phyloP scores from a whole-genome alignment of 2,797 vertebrate species.

The Labeo calbasu region DNA sequence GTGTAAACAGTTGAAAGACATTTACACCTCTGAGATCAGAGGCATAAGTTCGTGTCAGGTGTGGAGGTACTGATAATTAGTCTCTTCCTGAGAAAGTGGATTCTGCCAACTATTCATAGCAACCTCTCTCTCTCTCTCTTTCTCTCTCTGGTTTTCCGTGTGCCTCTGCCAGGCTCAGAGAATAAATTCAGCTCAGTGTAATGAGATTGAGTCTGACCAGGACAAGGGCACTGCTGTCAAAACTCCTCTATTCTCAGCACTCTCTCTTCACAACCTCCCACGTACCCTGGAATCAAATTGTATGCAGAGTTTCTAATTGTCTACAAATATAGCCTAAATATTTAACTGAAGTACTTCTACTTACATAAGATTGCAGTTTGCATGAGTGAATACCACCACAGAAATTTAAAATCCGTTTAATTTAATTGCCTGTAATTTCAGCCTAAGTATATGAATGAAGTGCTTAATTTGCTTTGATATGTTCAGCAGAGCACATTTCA shows the following conservation, averaged over 20 bases:
- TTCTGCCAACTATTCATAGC: slow-evolving; percentile 41
- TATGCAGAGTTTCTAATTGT: background rate
- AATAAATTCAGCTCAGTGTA: slow-evolving; percentile 44
- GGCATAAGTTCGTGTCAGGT: slow-evolving; percentile 3
- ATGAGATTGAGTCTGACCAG: slow-evolving; percentile 58
- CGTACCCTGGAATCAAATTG: background rate
- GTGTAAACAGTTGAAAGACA: background rate
- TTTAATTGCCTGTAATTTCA: background rate
- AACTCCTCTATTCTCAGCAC: background rate
- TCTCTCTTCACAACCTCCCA: background rate
- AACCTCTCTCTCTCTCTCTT: background rate
- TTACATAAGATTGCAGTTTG: background rate
- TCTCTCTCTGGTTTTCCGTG: slow-evolving; percentile 30
- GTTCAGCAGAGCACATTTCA: background rate
- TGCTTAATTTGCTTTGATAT: background rate
- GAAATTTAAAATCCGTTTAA: background rate
- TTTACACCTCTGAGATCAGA: background rate
- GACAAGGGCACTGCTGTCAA: slow-evolving; percentile 49
- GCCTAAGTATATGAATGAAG: background rate
- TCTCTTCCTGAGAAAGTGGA: slow-evolving; percentile 70
- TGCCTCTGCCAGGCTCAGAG: slow-evolving; percentile 48
- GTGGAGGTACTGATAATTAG: slow-evolving; percentile 55
- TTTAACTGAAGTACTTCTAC: background rate
- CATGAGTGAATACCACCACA: background rate
- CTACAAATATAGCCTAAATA: background rate